Base-by-base conservation (phyloP, 2,888 invertebrate genomes). In the Scaptomyza flava region DNA sequence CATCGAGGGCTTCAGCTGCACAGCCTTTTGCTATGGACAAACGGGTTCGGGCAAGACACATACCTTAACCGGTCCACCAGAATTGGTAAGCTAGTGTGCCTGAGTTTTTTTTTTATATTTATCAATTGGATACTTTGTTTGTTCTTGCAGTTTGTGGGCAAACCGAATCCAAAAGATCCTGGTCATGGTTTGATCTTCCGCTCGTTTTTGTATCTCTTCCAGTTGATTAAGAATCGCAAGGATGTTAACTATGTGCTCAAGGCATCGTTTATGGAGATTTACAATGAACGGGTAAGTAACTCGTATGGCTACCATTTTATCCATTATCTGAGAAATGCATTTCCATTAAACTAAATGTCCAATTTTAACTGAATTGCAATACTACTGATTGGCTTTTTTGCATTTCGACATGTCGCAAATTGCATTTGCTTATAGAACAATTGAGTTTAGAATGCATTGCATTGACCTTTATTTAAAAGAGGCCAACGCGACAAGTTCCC, bases 31-130 rank as follows among this genome's bases (percentile, higher is more conserved):
- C 90, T 98, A 98, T 92, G 98, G 98, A 1, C 98, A 98, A 93
- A 98, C 98, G 0, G 98, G 98, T 45, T 98, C 98, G 78, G 98
- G 98, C 6, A 98, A 98, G 93, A 98, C 98, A 0, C 98, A 98
- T 91, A 98, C 98, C 0, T 94, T 98, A 59, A 98, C 98, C 0
- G 98, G 98, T 72, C 97, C 97, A 11, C 97, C 97, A 0, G 95
- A 96, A 80, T 92, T 97, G 93, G 97, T 97, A 91, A 93, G 93
- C 90, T 23, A 11, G 11, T n/a, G 2, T n/a, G n/a, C 1, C 27
- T 27, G 27, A 27, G 27, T 12, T 12, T 36, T 4, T 4, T 12
- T 9, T 8, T 5, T 11, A 2, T 12, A 0, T 8, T 20, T 17
- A 7, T 43, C 0, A 23, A 11, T 31, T 34, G 3, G 0, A 14